phyloP scores from a whole-genome alignment of 2,113 vertebrate species.

The Esox niger region DNA sequence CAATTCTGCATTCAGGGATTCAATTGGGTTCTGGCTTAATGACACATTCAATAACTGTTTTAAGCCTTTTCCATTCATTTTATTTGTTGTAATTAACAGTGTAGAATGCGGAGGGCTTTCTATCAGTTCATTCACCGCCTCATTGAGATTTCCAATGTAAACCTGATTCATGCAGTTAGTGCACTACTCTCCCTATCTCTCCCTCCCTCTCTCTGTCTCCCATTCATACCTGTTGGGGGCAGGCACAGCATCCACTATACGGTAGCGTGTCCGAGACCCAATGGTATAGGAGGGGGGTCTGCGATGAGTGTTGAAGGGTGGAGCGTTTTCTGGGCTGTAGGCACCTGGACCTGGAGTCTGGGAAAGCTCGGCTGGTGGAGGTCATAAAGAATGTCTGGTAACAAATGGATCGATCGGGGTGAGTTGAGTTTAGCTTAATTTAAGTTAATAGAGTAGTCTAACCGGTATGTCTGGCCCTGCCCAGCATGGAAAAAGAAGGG shows the following conservation, averaged over 20 bases:
- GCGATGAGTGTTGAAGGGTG: conserved; percentile 66
- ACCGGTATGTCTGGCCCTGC: conserved; percentile 62
- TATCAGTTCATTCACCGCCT: too few species aligned
- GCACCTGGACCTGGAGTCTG: conserved; percentile 81
- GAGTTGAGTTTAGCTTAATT: neutral
- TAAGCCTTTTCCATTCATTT: too few species aligned
- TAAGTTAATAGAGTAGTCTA: conserved; percentile 36
- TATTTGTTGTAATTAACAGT: too few species aligned
- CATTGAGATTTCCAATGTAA: too few species aligned
- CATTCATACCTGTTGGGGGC: conserved; percentile 75
- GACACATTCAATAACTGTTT: too few species aligned
- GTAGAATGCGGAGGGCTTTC: too few species aligned
- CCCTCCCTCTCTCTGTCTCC: conserved; percentile 5
- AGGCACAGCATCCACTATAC: conserved; percentile 67
- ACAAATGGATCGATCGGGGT: neutral
- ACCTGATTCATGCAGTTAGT: too few species aligned
- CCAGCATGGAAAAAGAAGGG: conserved; percentile 83
- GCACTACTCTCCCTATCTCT: conserved; percentile 3
- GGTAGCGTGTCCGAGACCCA: conserved; percentile 72
- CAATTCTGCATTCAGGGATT: too few species aligned
- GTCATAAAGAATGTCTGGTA: too few species aligned
- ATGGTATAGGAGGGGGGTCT: conserved; percentile 81
- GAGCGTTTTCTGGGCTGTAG: conserved; percentile 81
- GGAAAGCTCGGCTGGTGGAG: conserved; percentile 42
- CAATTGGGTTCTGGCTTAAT: too few species aligned